Base-by-base conservation (phyloP, 2,888 invertebrate genomes). In the Eupithecia centaureata region DNA sequence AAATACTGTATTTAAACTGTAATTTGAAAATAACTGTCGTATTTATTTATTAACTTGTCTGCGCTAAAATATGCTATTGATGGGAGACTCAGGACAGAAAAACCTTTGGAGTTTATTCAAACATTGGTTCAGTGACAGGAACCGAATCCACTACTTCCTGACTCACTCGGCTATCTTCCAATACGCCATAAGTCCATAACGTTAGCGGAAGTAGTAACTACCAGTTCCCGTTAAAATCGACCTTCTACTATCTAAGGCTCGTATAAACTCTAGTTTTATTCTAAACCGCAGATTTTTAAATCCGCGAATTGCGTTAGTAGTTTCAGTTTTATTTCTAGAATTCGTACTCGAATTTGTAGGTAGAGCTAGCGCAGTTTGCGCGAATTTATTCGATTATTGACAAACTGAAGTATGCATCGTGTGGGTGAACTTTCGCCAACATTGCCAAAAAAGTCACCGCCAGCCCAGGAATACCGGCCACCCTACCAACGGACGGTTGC, bases 401-500 rank as follows among this genome's bases (percentile, higher is more conserved):
- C 65, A 72, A 79, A 76, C 66, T 63, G 65, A 75, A 75, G 64
- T 76, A 77, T 80, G 79, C 76, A 77, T 51, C 74, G 77, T 73
- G 82, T 83, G 81, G 82, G 82, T 77, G 82, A 79, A 73, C 62
- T 68, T 76, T 77, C 74, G 72, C 71, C 72, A 77, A 81, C 76
- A 80, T 82, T 82, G 80, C 79, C 83, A 83, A 81, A 83, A 81
- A 83, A 77, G 82, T 77, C 80, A 78, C 79, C 81, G 79, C 76
- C 79, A 80, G 82, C 79, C 84, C 80, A 84, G 82, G 86, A 84
- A 83, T 82, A 81, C 79, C 84, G 77, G 79, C 82, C 79, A 80
- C 80, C 76, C 73, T 71, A 81, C 79, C 79, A 81, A 79, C 84
- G 77, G 81, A 80, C 80, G 86, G 88, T 77, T 89, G 90, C 89